A percentile compares a stretch with the other conserved stretches of the same genome.
Conservation (phyloP, 2,888 invertebrate species). For the Drosophila ezoana region DNA sequence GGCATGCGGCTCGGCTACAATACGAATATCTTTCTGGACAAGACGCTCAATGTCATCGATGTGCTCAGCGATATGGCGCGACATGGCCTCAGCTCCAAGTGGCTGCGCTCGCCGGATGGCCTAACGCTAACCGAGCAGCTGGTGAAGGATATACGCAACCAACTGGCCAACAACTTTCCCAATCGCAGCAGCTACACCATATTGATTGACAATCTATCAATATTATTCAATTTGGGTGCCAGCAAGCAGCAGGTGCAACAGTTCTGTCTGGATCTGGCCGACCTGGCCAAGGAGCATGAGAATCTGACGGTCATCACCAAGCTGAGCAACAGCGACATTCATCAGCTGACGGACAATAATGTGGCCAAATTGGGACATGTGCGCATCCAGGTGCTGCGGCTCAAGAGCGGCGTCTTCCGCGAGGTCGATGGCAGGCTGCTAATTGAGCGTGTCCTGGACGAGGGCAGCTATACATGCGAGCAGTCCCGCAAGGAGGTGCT, state of each 20-base stretch:
- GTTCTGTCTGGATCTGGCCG: constrained; percentile 76
- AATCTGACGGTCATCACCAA: constrained; percentile 87
- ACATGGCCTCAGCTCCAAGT: constrained; percentile 83
- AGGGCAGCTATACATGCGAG: constrained; percentile 72
- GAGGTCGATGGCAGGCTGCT: constrained; percentile 90
- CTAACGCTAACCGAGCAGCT: constrained; percentile 82
- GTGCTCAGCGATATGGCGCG: constrained; percentile 86
- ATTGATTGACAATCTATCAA: constrained; percentile 90
- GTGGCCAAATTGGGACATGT: constrained; percentile 88
- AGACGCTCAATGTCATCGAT: constrained; percentile 86
- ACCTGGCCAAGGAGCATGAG: constrained; percentile 68
- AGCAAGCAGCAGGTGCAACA: constrained; percentile 75
- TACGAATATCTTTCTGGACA: constrained; percentile 86
- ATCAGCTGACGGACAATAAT: constrained; percentile 87
- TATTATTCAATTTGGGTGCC: constrained; percentile 88
- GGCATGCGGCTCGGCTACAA: constrained; percentile 91
- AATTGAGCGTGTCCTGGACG: constrained; percentile 70
- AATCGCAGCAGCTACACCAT: constrained; percentile 86
- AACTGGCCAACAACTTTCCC: constrained; percentile 68
- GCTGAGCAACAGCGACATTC: constrained; percentile 87
- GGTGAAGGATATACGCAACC: constrained; percentile 67
- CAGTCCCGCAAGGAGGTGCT: constrained; percentile 82
- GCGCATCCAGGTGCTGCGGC: constrained; percentile 87
- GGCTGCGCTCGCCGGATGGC: constrained; percentile 71
- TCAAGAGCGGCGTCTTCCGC: constrained; percentile 90